Conservation (phyloP, 1,140 invertebrate genomes). For the Drosophila pseudoobscura region DNA sequence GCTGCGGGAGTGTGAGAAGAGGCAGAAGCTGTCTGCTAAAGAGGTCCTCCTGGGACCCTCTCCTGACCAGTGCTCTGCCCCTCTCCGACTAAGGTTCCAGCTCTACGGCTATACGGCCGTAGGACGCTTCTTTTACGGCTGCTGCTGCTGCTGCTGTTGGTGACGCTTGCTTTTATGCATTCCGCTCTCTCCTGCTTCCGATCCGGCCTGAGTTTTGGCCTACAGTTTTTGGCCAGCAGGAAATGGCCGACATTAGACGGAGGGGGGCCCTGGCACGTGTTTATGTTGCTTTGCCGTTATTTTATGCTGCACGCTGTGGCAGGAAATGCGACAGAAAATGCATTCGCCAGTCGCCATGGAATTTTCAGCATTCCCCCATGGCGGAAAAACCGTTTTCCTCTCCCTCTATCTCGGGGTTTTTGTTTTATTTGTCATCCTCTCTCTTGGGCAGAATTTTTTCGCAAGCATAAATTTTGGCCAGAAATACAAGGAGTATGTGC, state of each 20-base stretch:
- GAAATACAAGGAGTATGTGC: conserved; percentile 1
- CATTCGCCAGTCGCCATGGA: conserved; percentile 46
- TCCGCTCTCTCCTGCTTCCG: conserved; percentile 2
- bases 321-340: conserved; percentile 60
- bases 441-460: conserved; percentile 5
- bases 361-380: conserved; percentile 18
- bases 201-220: conserved; percentile 23
- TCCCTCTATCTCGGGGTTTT: conserved; percentile 12
- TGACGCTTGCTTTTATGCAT: conserved; percentile 51
- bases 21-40: conserved; percentile 39
- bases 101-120: no score
- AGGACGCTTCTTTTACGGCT: conserved; percentile 30
- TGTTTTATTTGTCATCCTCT: conserved; percentile 6
- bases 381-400: conserved; percentile 44
- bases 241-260: conserved; percentile 76
- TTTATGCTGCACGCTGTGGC: conserved; percentile 51
- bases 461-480: conserved; percentile 12
- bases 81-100: neutral
- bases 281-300: conserved; percentile 62
- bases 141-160: conserved; percentile 17
- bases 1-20: neutral
- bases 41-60: conserved; percentile 27
- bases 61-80: conserved; percentile 29
- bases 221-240: conserved; percentile 68
- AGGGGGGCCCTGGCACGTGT: conserved; percentile 58